Evolutionary conservation across 37 sponge, comb jelly and placozoan genomes (phyloP).

Genomic region (Aplysina aerophoba): DNA sequence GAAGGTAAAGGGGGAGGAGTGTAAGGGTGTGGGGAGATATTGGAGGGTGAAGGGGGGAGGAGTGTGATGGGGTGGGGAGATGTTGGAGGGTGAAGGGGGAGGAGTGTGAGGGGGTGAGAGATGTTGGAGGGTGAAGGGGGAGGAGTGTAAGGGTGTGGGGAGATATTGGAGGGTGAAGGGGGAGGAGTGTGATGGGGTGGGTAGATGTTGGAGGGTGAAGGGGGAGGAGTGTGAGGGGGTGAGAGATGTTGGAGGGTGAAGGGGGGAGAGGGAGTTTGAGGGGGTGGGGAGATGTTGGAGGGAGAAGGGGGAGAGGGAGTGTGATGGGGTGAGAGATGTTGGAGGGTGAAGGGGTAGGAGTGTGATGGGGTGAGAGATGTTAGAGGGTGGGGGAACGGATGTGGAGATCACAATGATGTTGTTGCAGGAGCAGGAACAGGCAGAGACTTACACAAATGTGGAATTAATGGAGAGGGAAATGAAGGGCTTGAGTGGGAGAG

Average conservation of each 20-base stretch:
- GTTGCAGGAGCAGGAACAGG: no score
- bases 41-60: conserved; percentile 23
- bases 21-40: conserved; percentile 25
- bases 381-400: no score
- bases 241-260: no score
- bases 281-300: no score
- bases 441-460: no score
- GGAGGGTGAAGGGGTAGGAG: neutral
- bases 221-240: neutral
- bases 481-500: no score
- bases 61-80: neutral
- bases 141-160: neutral
- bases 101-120: neutral
- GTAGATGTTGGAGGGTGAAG: neutral
- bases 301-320: neutral
- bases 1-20: no score
- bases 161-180: no score
- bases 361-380: no score
- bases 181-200: neutral
- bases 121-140: neutral
- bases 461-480: no score
- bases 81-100: neutral
- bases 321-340: neutral
- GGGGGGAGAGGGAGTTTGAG: no score
- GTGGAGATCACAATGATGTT: no score